Conservation (phyloP, 35 echinoderm and acorn worm genomes). For the Lytechinus variegatus region DNA sequence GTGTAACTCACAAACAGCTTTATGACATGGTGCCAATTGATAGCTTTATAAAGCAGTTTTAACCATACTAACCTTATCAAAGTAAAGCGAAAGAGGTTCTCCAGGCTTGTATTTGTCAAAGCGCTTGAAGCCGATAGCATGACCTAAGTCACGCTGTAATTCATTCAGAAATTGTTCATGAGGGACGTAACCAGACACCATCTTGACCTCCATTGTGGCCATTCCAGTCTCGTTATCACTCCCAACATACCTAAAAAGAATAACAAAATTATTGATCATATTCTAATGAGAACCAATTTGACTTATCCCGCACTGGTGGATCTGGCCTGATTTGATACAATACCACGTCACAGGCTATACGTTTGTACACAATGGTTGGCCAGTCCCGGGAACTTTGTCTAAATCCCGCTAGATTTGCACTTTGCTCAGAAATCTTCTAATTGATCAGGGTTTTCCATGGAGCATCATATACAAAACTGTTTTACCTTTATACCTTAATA, state of each 20-base stretch:
- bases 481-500: no score
- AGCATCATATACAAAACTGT: no score
- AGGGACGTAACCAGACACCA: slow-evolving; percentile 50
- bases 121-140: slow-evolving; percentile 35
- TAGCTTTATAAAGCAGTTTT: no score
- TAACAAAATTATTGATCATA: neutral
- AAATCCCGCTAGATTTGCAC: no score
- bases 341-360: no score
- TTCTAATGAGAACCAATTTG: neutral
- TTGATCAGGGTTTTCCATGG: no score
- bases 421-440: no score
- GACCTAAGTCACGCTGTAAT: neutral
- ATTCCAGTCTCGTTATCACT: slow-evolving; percentile 16
- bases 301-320: neutral
- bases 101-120: slow-evolving; percentile 27
- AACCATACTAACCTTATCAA: slow-evolving; percentile 46
- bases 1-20: no score
- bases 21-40: no score
- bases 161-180: neutral
- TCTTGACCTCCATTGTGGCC: slow-evolving; percentile 53
- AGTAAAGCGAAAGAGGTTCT: slow-evolving; percentile 48
- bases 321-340: no score
- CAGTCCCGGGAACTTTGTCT: no score
- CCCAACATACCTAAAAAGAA: slow-evolving; percentile 5
- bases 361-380: no score